phyloP scores from a whole-genome alignment of 1,140 invertebrate species.

The Theocolax elegans region DNA sequence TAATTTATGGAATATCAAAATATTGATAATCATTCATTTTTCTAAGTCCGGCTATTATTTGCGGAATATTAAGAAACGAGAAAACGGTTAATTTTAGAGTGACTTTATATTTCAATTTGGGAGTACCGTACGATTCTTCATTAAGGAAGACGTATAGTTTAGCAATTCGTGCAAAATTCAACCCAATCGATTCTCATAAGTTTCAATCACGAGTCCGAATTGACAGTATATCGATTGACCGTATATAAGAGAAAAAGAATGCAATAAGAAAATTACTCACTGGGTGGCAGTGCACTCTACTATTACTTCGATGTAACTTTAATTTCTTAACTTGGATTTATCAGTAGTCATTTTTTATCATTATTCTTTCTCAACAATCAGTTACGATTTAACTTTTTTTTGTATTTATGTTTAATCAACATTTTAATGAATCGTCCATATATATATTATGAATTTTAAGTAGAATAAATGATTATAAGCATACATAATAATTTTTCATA shows the following conservation, averaged over 20 bases:
- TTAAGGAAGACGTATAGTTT: not conserved
- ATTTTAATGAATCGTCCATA: not conserved
- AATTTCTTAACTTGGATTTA: not conserved
- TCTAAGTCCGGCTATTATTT: too few relatives aligned
- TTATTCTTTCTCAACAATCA: too few relatives aligned
- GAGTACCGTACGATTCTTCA: not conserved
- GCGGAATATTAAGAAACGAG: too few relatives aligned
- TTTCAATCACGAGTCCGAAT: conserved; percentile 1
- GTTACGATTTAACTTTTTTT: too few relatives aligned
- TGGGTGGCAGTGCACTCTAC: not conserved
- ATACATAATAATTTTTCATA: too few relatives aligned
- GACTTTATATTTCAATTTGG: not conserved
- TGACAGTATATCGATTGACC: not conserved
- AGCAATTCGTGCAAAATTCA: not conserved
- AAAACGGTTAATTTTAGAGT: not conserved
- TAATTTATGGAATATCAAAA: not conserved
- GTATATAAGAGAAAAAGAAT: not conserved
- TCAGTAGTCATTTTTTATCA: too few relatives aligned
- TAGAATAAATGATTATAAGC: too few relatives aligned
- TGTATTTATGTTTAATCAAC: too few relatives aligned
- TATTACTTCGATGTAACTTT: not conserved
- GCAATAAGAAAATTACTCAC: not conserved
- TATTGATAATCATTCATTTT: not conserved
- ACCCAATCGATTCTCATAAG: not conserved
- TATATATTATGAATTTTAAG: not conserved